Percentiles rank a stretch among this genome's conserved stretches.
phyloP scores from a whole-genome alignment of 2,888 invertebrate species.

The Leptogaster cylindrica region DNA sequence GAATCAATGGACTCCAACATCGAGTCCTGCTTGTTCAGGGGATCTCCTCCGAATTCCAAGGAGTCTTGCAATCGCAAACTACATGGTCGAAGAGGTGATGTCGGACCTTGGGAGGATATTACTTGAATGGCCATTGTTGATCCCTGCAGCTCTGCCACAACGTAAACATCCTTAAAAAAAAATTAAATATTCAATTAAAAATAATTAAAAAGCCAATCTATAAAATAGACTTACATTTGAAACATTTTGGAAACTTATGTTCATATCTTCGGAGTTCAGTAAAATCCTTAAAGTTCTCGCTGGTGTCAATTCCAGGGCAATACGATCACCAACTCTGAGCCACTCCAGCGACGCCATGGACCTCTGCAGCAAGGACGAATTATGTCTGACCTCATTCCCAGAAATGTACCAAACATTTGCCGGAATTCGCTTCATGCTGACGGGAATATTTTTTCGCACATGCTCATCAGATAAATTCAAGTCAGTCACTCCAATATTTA shows the following conservation, averaged over 20 bases:
- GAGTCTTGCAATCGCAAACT: slow-evolving; percentile 67
- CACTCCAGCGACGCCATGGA: slow-evolving; percentile 76
- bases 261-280: slow-evolving; percentile 83
- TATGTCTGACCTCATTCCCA: slow-evolving; percentile 72
- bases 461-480: slow-evolving; percentile 69
- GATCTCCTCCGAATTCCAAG: slow-evolving; percentile 67
- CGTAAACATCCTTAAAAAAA: slow-evolving; percentile 75
- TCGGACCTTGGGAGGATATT: slow-evolving; percentile 68
- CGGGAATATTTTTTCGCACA: slow-evolving; percentile 71
- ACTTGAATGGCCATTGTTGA: slow-evolving; percentile 78
- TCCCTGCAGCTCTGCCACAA: slow-evolving; percentile 82
- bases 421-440: slow-evolving; percentile 70
- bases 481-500: slow-evolving; percentile 81
- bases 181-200: neutral
- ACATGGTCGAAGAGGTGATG: slow-evolving; percentile 62
- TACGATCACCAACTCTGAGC: slow-evolving; percentile 78
- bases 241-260: slow-evolving; percentile 75
- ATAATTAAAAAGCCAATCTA: neutral
- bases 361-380: slow-evolving; percentile 70
- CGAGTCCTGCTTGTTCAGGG: slow-evolving; percentile 62
- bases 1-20: slow-evolving; percentile 62
- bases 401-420: slow-evolving; percentile 65
- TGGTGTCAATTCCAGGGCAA: slow-evolving; percentile 75
- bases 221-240: slow-evolving; percentile 75
- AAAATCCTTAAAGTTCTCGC: slow-evolving; percentile 76